Base-by-base conservation (phyloP, 2,113 vertebrate species). In the Tachysurus fulvidraco region DNA sequence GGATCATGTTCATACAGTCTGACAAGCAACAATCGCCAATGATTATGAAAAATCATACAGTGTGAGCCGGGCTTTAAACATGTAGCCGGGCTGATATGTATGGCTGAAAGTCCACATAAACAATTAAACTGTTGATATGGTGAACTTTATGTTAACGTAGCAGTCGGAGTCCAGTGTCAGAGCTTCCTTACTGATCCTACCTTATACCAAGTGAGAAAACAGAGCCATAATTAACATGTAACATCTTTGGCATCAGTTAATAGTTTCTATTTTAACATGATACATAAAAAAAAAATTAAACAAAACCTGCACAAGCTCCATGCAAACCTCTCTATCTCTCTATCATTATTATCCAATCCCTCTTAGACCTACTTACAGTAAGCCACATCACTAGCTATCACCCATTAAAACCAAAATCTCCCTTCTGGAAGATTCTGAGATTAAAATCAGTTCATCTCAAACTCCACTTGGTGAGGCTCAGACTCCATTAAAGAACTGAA, bases 351-450 rank as follows among this genome's bases (percentile, higher is more conserved):
- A 55, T 55, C 76, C 50, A 78, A 78, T 80, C 54, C 5, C 21
- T 30, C 67, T 52, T 14, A 67, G 28, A 30, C 57, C 57, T 87
- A 64, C 30, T 78, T 84, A n/a, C n/a, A n/a, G n/a, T n/a, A 84
- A 14, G 21, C 28, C 12, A 2, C 55, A 74, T 86, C 46, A 87
- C 69, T 28, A 1, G 19, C 16, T n/a, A 71, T 79, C 67, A 78
- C 67, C 25, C 81, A 88, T 81, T 79, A 85, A 90, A 90, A 71
- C 44, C 50, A 78, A 89, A 36, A 60, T 54, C 46, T 76, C 5
- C 79, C 78, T 41, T 30, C 67, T n/a, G 19, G 79, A 81, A 67
- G 85, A 82, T 86, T 60, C 52, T 54, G 36, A 83, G 88, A 91
- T 91, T 88, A 90, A 50, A 57, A 55, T 78, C n/a, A 69, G 16